Conservation (phyloP, 2,888 invertebrate species). For the Craniophora ligustri region DNA sequence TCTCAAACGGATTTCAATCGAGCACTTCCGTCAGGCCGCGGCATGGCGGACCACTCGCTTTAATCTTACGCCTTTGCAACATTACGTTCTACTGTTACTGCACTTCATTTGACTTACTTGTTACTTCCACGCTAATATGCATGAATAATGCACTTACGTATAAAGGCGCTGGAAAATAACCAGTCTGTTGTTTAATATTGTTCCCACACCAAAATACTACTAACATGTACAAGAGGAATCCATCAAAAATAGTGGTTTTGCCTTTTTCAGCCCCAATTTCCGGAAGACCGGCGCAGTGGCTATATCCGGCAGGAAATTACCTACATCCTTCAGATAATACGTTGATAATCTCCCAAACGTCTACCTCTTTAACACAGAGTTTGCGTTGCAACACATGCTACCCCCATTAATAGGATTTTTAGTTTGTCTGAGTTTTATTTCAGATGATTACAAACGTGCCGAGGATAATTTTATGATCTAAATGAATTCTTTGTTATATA, state of each 20-base stretch:
- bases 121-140: too few relatives aligned
- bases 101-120: too few relatives aligned
- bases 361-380: slow-evolving; percentile 1
- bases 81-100: background rate
- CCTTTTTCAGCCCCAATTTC: slow-evolving; percentile 38
- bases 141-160: too few relatives aligned
- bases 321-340: slow-evolving; percentile 38
- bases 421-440: too few relatives aligned
- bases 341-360: slow-evolving; percentile 24
- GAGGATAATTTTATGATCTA: too few relatives aligned
- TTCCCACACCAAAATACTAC: background rate
- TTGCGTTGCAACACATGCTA: slow-evolving; percentile 1
- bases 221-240: background rate
- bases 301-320: slow-evolving; percentile 44
- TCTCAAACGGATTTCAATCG: slow-evolving; percentile 10
- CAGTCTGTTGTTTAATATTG: too few relatives aligned
- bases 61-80: background rate
- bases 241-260: slow-evolving; percentile 30
- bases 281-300: slow-evolving; percentile 11
- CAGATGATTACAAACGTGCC: background rate
- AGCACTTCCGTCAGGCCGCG: background rate
- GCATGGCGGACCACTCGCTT: slow-evolving; percentile 1
- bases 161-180: too few relatives aligned
- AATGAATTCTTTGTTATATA: background rate
- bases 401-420: too few relatives aligned